These are phyloP conservation scores for Actenoides lindsayi DNA, from an alignment of 2,113 vertebrate species.

Conservation along the genomic window DNA sequence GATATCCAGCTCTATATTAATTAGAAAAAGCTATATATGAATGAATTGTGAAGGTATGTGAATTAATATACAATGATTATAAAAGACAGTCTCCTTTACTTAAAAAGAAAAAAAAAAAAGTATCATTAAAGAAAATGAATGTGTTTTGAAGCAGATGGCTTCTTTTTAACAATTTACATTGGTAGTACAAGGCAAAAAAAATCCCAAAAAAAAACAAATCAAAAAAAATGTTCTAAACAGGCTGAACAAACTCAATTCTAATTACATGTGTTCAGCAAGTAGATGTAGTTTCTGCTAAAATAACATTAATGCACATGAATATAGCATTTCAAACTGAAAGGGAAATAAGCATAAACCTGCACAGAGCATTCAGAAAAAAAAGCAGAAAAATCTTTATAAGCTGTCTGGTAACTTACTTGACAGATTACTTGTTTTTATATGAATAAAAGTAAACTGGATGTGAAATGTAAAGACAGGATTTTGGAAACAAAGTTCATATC, in stretches of 20 bases:
- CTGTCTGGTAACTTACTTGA: not conserved
- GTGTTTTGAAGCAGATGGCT: not conserved
- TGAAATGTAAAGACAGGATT: constrained; percentile 26
- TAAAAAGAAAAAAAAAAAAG: not conserved
- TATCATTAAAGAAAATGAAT: not conserved
- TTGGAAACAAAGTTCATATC: not conserved
- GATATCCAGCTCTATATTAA: not conserved
- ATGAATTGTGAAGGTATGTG: not conserved
- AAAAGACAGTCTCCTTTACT: not conserved
- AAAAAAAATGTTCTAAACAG: not conserved
- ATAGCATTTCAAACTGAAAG: not conserved
- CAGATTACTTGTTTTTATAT: constrained; percentile 3
- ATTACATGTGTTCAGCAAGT: not conserved
- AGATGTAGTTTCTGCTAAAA: not conserved
- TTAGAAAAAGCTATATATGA: not conserved
- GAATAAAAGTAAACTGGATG: not conserved
- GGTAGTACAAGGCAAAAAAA: not conserved
- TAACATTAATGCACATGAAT: not conserved
- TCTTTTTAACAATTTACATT: not conserved
- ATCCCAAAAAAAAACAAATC: no score
- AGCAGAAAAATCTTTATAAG: not conserved
- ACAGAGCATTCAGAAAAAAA: not conserved
- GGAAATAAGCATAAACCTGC: not conserved
- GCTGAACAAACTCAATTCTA: not conserved
- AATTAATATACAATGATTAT: not conserved